Conservation (phyloP, 1,140 invertebrate species). For the Panagrolaimus sp. region DNA sequence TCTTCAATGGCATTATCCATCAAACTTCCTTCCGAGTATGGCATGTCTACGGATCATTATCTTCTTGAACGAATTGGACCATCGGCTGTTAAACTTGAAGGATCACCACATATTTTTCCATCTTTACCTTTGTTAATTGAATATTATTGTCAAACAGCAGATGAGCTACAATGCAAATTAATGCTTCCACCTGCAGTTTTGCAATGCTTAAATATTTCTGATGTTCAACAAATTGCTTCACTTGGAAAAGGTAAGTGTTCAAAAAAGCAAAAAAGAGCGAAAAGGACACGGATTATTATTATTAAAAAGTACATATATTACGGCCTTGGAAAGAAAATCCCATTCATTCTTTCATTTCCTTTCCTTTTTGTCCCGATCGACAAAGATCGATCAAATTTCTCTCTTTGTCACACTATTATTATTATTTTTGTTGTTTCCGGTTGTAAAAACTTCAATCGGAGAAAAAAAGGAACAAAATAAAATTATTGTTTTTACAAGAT, state of each 20-base stretch:
- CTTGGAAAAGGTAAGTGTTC: conserved; percentile 71
- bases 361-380: no score
- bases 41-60: conserved; percentile 77
- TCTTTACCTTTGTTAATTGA: conserved; percentile 82
- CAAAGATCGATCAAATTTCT: background rate
- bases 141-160: conserved; percentile 85
- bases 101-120: conserved; percentile 82
- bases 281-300: background rate
- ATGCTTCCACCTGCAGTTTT: conserved; percentile 69
- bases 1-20: conserved; percentile 89
- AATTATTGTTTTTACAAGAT: background rate
- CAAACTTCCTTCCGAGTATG: conserved; percentile 74
- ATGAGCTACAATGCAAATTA: conserved; percentile 85
- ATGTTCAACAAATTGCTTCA: conserved; percentile 79
- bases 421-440: background rate
- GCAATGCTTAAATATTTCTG: conserved; percentile 78
- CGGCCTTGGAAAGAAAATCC: background rate
- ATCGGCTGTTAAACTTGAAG: conserved; percentile 76
- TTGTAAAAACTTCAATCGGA: background rate
- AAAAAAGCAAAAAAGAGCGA: no score
- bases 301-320: background rate
- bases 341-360: conserved; percentile 6
- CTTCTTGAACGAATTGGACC: conserved; percentile 71
- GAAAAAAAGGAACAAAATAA: background rate
- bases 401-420: no score